Evolutionary conservation across 2,113 vertebrate genomes (phyloP), one percentile per base, ranked within the genome.

Genomic region (Phycodurus eques): DNA sequence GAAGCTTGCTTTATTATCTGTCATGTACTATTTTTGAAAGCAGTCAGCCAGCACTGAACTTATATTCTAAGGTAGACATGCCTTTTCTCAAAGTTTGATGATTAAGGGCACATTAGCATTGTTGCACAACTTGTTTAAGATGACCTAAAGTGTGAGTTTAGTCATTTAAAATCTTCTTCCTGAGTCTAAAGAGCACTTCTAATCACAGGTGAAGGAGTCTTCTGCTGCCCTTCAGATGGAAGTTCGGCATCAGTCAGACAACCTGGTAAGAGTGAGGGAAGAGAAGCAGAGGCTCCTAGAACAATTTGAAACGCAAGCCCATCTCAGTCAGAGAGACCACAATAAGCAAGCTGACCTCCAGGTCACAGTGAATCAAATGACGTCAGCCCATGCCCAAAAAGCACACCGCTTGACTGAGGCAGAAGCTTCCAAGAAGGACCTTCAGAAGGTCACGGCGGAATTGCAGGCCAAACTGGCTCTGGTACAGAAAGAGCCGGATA

Each of bases 281-380:
- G 95, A 97, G 80, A 97, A 95, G 77, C 81, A 92, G 17, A 89
- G 73, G 46, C 90, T 98, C 74, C 90, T 94, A 72, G 88, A 92
- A 33, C 92, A 87, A 76, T 82, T 92, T 22, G 78, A 87, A 51
- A 68, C 78, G 14, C 82, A 91, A 60, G 90, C 77, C 51, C 85
- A 84, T 22, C 87, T 81, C 51, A 87, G 72, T 56, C 89, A 94
- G 31, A 85, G 93, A 56, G 94, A 88, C 19, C 75, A 77, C 67
- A 82, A 83, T 2, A 9, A 65, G 2, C 82, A 80, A 6, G 77
- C 75, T 0, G 82, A 95, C 85, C 92, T 96, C 83, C 96, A 96
- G 84, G 87, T 91, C 46, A 71, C 90, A 68, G 67, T 95, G 64
- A 94, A 92, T 84, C 90, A 94, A 65, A 83, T 93, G 85, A 95